phyloP scores from a whole-genome alignment of 2,888 invertebrate species.

The Eledona agricola region DNA sequence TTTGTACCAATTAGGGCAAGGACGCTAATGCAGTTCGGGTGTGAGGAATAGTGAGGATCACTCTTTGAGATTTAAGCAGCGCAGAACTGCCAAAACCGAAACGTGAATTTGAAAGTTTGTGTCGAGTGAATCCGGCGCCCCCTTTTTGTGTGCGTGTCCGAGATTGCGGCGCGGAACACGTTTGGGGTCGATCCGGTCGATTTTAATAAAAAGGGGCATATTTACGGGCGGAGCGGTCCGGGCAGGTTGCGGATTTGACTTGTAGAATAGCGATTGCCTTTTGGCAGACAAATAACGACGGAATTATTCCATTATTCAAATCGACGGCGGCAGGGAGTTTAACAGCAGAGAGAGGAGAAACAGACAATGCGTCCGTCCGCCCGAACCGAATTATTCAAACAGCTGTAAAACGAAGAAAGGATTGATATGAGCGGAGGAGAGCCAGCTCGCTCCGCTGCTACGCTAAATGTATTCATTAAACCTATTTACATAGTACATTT shows the following conservation, averaged over 20 bases:
- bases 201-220: slow-evolving; percentile 42
- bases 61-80: too few species aligned
- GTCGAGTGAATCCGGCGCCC: slow-evolving; percentile 8
- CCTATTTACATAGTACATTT: slow-evolving; percentile 59
- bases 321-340: slow-evolving; percentile 44
- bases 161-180: slow-evolving; percentile 37
- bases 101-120: not conserved
- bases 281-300: slow-evolving; percentile 56
- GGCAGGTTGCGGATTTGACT: slow-evolving; percentile 48
- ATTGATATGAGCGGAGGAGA: slow-evolving; percentile 52
- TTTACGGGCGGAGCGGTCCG: slow-evolving; percentile 40
- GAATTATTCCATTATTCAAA: slow-evolving; percentile 61
- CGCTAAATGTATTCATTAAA: slow-evolving; percentile 58
- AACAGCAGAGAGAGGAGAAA: slow-evolving; percentile 37
- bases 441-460: too few species aligned
- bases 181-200: slow-evolving; percentile 34
- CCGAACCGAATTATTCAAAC: slow-evolving; percentile 56
- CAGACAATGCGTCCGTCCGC: slow-evolving; percentile 50
- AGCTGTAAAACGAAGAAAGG: slow-evolving; percentile 59
- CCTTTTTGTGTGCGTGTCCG: slow-evolving; percentile 19
- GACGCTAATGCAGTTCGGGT: too few species aligned
- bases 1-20: too few species aligned
- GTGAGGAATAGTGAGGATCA: too few species aligned
- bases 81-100: too few species aligned
- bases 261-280: slow-evolving; percentile 52